These are phyloP conservation scores for Physocephala rufipes DNA, from an alignment of 2,888 invertebrate genomes.

Conservation along the genomic window DNA sequence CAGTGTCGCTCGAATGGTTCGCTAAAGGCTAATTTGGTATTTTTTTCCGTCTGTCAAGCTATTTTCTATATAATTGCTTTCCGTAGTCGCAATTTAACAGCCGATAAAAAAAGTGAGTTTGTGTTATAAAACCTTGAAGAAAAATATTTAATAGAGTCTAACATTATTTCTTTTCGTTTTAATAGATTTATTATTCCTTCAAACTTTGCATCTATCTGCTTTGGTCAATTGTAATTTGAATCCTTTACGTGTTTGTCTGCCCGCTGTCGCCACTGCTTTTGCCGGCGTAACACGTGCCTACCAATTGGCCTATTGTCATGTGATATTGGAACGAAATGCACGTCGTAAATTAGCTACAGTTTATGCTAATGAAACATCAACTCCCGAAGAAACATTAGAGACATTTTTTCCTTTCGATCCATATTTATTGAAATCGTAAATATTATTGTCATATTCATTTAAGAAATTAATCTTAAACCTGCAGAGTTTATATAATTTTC, in stretches of 20 bases:
- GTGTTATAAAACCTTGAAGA: background rate
- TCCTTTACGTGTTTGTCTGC: slow-evolving; percentile 84
- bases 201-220: slow-evolving; percentile 83
- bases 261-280: slow-evolving; percentile 81
- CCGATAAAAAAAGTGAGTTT: slow-evolving; percentile 77
- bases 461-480: slow-evolving; percentile 56
- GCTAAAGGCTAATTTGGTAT: slow-evolving; percentile 81
- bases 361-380: slow-evolving; percentile 68
- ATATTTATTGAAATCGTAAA: slow-evolving; percentile 73
- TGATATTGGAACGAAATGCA: slow-evolving; percentile 86
- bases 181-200: slow-evolving; percentile 80
- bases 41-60: slow-evolving; percentile 91
- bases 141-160: background rate
- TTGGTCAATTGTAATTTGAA: slow-evolving; percentile 88
- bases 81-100: slow-evolving; percentile 83
- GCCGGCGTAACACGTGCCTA: slow-evolving; percentile 83
- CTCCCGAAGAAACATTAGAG: slow-evolving; percentile 66
- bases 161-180: slow-evolving; percentile 12
- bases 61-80: slow-evolving; percentile 93
- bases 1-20: slow-evolving; percentile 65
- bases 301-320: slow-evolving; percentile 92
- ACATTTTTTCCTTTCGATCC: slow-evolving; percentile 93
- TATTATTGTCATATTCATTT: slow-evolving; percentile 49
- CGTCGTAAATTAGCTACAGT: slow-evolving; percentile 71
- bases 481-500: background rate